Evolutionary conservation across 2,888 invertebrate genomes (phyloP), one percentile per base, ranked within the genome.

Genomic region (Steinernema scapterisci): DNA sequence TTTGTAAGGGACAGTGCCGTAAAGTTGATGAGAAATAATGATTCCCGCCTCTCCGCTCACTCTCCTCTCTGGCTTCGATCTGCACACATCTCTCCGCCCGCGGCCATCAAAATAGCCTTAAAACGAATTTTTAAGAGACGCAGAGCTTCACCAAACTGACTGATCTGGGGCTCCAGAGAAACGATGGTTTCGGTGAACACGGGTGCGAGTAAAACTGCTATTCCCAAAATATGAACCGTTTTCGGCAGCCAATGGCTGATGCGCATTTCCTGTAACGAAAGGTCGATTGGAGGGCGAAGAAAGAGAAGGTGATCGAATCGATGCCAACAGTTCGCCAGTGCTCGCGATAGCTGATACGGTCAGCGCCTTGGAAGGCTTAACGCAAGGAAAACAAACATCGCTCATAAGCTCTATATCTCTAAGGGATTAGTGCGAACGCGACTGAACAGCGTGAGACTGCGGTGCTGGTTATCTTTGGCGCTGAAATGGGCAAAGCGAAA

Each of bases 1-100:
- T 23, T 46, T 54, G 73, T 77, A 77, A 11, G 77, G 75, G 25
- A 72, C 51, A 13, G 48, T 56, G 13, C 70, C 73, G 46, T 75
- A 77, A 43, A 54, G 73, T 25, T 70, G 43, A 38, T 77, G 77
- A 13, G 73, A 73, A 21, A 63, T 52, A 9, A 77, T 54, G 38
- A 75, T 45, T 27, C 77, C 77, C 2, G 75, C 72, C 21, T 70
- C 71, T 19, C 75, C 75, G 0, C 72, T 48, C 7, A 75, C 63
- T 23, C 71, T 72, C 48, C 72, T 51, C 27, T 56, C 75, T 1
- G 71, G 56, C 23, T 71, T 52, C 16, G 75, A 52, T 21, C 71
- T n/a, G 25, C 75, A 75, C n/a, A 31, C 23, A 9, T 74, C 74
- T 45, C 74, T 46, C 25, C 71, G 74, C 72, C 56, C 71, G n/a